Percentiles rank a stretch among this genome's conserved stretches.
Conservation (phyloP, 2,797 vertebrate genomes). For the Coregonus ussuriensis region DNA sequence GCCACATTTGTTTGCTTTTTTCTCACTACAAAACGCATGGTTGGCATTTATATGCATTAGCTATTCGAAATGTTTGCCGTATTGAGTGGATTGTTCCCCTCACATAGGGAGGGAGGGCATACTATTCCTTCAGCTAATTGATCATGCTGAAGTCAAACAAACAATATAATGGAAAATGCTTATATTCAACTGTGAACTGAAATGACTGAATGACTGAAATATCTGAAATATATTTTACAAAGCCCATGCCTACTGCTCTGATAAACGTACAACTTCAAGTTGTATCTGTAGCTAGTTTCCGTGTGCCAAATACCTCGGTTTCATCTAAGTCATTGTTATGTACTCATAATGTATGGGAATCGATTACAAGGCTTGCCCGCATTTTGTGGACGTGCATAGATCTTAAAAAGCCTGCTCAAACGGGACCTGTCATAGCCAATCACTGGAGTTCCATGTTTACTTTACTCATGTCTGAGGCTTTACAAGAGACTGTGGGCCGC, state of each 20-base stretch:
- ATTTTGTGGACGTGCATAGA: conserved; percentile 50
- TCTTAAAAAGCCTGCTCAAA: conserved; percentile 48
- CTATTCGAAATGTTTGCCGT: conserved; percentile 16
- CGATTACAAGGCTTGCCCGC: conserved; percentile 46
- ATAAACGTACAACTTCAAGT: neutral
- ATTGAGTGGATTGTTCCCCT: conserved; percentile 16
- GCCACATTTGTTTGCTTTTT: conserved; percentile 15
- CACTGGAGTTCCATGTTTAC: conserved; percentile 64
- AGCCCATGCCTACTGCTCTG: neutral
- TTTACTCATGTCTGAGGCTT: conserved; percentile 43
- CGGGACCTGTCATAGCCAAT: conserved; percentile 60
- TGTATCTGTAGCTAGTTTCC: neutral
- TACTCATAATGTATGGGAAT: conserved; percentile 57
- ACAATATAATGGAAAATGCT: neutral
- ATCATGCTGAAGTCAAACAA: conserved; percentile 15
- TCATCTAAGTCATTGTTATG: conserved; percentile 45
- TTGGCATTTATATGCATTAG: conserved; percentile 31
- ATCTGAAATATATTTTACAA: neutral
- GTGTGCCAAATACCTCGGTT: neutral
- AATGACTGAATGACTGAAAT: neutral
- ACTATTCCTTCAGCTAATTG: conserved; percentile 18
- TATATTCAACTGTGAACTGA: neutral
- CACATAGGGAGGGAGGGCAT: conserved; percentile 4
- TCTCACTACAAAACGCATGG: conserved; percentile 20
- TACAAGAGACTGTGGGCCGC: conserved; percentile 33